Percentiles rank a stretch among this genome's conserved stretches.
Evolutionary conservation across 2,113 vertebrate genomes (phyloP).

Genomic region (Pachypanchax playfairii): DNA sequence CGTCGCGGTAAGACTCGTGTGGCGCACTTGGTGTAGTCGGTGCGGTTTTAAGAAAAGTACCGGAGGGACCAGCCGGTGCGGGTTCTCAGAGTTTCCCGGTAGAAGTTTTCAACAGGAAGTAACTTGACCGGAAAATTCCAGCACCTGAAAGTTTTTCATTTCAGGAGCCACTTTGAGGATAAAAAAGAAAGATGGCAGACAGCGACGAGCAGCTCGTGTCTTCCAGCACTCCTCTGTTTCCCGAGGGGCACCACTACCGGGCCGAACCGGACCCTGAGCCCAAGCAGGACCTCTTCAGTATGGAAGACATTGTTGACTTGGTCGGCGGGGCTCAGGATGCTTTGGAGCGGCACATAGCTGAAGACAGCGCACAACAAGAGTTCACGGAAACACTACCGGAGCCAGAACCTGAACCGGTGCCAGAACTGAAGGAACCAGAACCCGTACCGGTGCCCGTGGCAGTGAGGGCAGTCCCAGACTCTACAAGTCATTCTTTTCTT

Average conservation of each 20-base stretch:
- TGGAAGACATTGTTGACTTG: constrained; percentile 77
- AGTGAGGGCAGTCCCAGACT: constrained; percentile 43
- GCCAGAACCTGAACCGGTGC: background rate
- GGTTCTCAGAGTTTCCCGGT: background rate
- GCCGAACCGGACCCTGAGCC: constrained; percentile 40
- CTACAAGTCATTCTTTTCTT: constrained; percentile 30
- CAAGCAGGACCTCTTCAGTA: constrained; percentile 34
- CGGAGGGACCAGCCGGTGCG: constrained; percentile 27
- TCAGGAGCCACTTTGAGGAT: constrained; percentile 19
- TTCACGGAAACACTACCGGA: constrained; percentile 23
- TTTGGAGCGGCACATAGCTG: constrained; percentile 64
- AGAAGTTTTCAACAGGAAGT: constrained; percentile 14
- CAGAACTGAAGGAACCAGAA: background rate
- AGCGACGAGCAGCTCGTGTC: constrained; percentile 67
- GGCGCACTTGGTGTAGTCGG: constrained; percentile 53
- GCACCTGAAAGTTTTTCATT: constrained; percentile 32
- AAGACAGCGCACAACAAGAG: constrained; percentile 44
- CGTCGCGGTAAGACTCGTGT: constrained; percentile 42
- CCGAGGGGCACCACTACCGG: constrained; percentile 59
- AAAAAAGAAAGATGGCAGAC: constrained; percentile 77
- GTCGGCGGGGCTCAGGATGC: constrained; percentile 76
- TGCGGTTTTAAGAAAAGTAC: constrained; percentile 13
- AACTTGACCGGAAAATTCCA: background rate
- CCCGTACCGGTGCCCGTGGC: constrained; percentile 7
- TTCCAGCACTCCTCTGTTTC: constrained; percentile 64